Percentiles rank a stretch among this genome's conserved stretches.
These are phyloP conservation scores for Alligator sinensis DNA, from an alignment of 2,113 vertebrate genomes.

Conservation along the genomic window DNA sequence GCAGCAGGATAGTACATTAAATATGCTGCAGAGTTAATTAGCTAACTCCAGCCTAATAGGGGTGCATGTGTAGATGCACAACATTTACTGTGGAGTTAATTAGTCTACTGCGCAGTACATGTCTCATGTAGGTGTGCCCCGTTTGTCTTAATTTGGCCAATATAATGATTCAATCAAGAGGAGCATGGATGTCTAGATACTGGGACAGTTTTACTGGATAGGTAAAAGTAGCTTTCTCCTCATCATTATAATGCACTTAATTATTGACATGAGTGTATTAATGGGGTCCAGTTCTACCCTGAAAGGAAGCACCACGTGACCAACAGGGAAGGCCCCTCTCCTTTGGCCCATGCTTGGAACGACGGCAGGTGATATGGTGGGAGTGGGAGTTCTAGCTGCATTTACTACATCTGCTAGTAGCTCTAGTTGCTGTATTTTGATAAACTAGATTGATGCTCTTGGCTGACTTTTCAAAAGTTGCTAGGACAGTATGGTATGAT, in stretches of 20 bases:
- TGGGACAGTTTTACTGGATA: conserved; percentile 25
- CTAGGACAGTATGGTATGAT: not conserved
- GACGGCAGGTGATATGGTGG: not conserved
- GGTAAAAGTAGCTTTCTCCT: conserved; percentile 46
- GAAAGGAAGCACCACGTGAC: not conserved
- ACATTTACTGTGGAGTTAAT: no score
- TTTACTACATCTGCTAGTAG: not conserved
- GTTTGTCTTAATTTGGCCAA: conserved; percentile 27
- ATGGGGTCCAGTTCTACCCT: no score
- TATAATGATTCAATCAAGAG: conserved; percentile 31
- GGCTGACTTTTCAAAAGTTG: conserved; percentile 33
- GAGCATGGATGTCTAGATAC: conserved; percentile 10
- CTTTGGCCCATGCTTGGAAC: not conserved
- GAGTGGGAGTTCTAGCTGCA: not conserved
- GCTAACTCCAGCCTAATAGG: no score
- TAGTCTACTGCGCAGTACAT: no score
- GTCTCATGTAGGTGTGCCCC: not conserved
- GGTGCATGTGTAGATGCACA: no score
- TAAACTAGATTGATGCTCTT: not conserved
- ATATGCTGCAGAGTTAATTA: no score
- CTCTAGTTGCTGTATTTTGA: not conserved
- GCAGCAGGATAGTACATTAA: no score
- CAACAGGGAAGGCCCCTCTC: conserved; percentile 23
- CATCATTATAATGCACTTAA: conserved; percentile 7
- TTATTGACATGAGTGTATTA: conserved; percentile 13